Conservation (phyloP, 2,888 invertebrate species). For the Drosophila melanocephala region DNA sequence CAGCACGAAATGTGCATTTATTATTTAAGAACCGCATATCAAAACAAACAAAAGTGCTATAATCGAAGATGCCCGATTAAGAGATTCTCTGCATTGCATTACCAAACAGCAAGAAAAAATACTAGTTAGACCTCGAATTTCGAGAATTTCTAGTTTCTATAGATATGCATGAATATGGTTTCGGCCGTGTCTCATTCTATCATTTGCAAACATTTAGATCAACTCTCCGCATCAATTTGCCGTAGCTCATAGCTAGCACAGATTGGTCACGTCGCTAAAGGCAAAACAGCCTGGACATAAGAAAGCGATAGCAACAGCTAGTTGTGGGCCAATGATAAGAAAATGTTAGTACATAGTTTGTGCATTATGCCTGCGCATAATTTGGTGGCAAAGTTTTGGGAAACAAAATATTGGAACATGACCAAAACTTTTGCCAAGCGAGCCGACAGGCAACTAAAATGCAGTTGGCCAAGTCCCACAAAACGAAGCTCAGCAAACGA, state of each 20-base stretch:
- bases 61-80: background rate
- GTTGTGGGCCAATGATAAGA: conserved; percentile 18
- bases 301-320: conserved; percentile 29
- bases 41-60: conserved; percentile 10
- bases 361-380: conserved; percentile 70
- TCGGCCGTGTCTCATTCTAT: background rate
- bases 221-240: background rate
- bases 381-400: conserved; percentile 41
- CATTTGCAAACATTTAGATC: background rate
- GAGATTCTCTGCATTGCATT: background rate
- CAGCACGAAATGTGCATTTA: conserved; percentile 64
- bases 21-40: conserved; percentile 70
- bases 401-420: conserved; percentile 2
- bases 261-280: conserved; percentile 62
- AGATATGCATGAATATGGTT: background rate
- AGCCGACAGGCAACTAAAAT: conserved; percentile 62
- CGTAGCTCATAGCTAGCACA: background rate
- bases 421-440: conserved; percentile 14
- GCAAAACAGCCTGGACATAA: conserved; percentile 35
- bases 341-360: conserved; percentile 57
- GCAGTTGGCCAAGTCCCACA: conserved; percentile 44
- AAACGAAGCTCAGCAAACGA: conserved; percentile 6
- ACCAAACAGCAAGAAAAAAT: conserved; percentile 12
- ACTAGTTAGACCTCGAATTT: background rate
- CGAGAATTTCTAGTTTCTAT: background rate